Conservation (phyloP, 2,888 invertebrate genomes). For the Latrodectus hesperus region DNA sequence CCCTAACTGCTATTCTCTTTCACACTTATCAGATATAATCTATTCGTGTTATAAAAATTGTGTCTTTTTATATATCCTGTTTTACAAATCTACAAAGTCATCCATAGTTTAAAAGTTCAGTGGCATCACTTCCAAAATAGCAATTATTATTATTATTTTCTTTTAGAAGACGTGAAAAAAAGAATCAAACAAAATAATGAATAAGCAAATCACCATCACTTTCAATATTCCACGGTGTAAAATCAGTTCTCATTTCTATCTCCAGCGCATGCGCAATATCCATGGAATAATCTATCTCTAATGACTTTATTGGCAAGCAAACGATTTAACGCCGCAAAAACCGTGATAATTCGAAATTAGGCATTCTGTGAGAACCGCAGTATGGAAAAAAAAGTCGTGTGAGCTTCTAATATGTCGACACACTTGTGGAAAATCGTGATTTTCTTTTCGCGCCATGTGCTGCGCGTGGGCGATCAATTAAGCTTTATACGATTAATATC, state of each 20-base stretch:
- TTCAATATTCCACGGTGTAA: not conserved
- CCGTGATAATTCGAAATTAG: conserved; percentile 1
- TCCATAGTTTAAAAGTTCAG: too few relatives aligned
- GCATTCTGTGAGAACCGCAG: not conserved
- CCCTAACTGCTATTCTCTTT: too few relatives aligned
- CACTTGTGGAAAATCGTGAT: conserved; percentile 22
- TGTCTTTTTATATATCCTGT: too few relatives aligned
- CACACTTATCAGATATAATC: too few relatives aligned
- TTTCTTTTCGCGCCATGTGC: not conserved
- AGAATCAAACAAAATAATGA: too few relatives aligned
- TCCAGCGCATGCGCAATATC: not conserved
- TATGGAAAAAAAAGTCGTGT: not conserved
- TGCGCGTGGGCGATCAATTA: conserved; percentile 64
- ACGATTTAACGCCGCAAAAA: not conserved
- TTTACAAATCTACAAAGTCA: too few relatives aligned
- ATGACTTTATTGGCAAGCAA: conserved; percentile 5
- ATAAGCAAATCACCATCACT: too few relatives aligned
- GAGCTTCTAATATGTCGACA: not conserved
- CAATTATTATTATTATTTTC: too few relatives aligned
- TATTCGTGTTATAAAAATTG: too few relatives aligned
- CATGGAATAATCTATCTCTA: not conserved
- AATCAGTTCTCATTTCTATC: not conserved
- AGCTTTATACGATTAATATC: conserved; percentile 58
- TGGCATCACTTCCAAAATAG: too few relatives aligned
- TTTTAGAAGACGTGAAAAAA: too few relatives aligned